These are phyloP conservation scores for Chaunax sp. DNA, from an alignment of 2,797 vertebrate species.

Conservation along the genomic window DNA sequence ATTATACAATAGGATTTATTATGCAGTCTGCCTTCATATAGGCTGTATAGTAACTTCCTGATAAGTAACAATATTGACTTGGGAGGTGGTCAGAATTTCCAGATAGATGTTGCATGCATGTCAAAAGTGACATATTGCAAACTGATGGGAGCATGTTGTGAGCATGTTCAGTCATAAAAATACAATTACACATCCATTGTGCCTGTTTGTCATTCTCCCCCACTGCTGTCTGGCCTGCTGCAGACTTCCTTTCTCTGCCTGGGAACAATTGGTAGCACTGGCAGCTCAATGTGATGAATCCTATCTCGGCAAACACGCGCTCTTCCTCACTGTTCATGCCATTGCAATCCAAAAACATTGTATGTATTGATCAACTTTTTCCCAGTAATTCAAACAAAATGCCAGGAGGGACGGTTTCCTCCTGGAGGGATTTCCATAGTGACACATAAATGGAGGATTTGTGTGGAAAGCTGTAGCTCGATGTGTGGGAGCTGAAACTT, in stretches of 20 bases:
- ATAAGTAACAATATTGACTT: conserved; percentile 3
- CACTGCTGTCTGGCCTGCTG: conserved; percentile 4
- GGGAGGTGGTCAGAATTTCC: conserved; percentile 18
- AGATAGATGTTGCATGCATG: background rate
- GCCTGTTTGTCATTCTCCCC: conserved; percentile 34
- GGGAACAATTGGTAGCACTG: conserved; percentile 66
- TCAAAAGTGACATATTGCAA: conserved; percentile 23
- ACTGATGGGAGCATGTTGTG: conserved; percentile 3
- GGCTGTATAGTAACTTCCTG: background rate
- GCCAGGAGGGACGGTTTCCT: background rate
- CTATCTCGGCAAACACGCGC: conserved; percentile 70
- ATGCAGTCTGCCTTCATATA: background rate
- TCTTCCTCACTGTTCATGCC: conserved; percentile 49
- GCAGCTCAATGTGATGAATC: conserved; percentile 64
- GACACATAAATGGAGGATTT: background rate
- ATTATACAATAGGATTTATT: too few relatives aligned
- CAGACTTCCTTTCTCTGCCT: conserved; percentile 54
- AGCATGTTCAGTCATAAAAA: conserved; percentile 28
- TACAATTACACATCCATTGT: conserved; percentile 19
- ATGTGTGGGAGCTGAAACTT: background rate
- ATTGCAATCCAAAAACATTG: conserved; percentile 33
- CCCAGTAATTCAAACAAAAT: conserved; percentile 23
- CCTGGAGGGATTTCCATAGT: background rate
- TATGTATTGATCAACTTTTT: conserved; percentile 55
- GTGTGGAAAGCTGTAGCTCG: background rate